Base-by-base conservation (phyloP, 2,797 vertebrate species). In the Molossus molossus region DNA sequence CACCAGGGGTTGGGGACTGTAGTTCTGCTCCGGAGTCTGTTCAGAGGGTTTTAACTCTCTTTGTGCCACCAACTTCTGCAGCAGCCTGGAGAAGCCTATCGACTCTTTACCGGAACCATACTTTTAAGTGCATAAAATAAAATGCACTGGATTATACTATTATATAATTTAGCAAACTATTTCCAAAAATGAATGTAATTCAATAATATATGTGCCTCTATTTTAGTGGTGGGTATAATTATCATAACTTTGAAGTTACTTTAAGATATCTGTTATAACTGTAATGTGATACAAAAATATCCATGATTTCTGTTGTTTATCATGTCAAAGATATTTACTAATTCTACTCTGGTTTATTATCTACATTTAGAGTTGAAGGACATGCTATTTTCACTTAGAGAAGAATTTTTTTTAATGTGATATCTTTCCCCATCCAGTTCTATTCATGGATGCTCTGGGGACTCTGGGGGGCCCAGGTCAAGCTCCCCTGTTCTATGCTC, bases 71-170 rank as follows among this genome's bases (percentile, higher is more conserved):
- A 55, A 77, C 17, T 15, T 48, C 80, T 79, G 3, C n/a, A 69
- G 33, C 27, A 50, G 33, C 57, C 57, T 76, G 21, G 1, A 20
- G 23, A 80, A 75, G 21, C 21, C 86, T 73, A 29, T 23, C 9
- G 25, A 79, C 9, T 12, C n/a, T 48, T 84, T 91, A 75, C 62
- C 23, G 58, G 73, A 88, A 82, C 53, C 62, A 40, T 48, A 94
- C 57, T 85, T 96, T 94, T 95, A 64, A 85, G 40, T 37, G 21
- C 57, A 62, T 53, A 77, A 94, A 87, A 84, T 75, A 92, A 91
- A 90, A 93, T 84, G 69, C 29, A 79, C 23, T 60, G 15, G 50
- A 21, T 86, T 81, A 67, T 70, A 62, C 9, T 77, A 50, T 50
- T 67, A 57, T 3, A 33, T 9, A 58, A 33, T 73, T 93, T 64